Conservation (phyloP, 1,140 invertebrate species). For the Hyposmocoma kahamanoa region DNA sequence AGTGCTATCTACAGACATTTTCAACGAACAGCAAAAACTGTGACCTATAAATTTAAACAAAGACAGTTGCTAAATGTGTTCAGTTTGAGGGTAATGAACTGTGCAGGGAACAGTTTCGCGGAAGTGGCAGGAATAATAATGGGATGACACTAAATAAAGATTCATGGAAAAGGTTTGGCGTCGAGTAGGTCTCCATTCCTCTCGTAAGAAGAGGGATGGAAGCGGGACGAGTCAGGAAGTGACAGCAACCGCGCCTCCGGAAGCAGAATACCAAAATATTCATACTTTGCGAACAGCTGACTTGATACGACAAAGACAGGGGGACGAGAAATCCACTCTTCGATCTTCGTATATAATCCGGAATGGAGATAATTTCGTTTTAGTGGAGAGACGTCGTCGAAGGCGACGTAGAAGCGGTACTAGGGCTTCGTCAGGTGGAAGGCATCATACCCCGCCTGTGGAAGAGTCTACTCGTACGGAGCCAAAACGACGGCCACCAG, state of each 20-base stretch:
- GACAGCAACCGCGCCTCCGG: slow-evolving; percentile 45
- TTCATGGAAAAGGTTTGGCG: slow-evolving; percentile 75
- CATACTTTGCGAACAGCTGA: slow-evolving; percentile 67
- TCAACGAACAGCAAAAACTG: neutral
- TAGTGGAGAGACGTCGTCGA: slow-evolving; percentile 64
- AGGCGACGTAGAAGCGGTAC: slow-evolving; percentile 62
- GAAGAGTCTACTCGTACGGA: slow-evolving; percentile 54
- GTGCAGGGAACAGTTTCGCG: neutral
- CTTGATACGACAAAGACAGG: slow-evolving; percentile 57
- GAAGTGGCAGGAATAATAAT: slow-evolving; percentile 37
- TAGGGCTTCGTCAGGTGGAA: slow-evolving; percentile 55
- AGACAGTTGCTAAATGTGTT: neutral
- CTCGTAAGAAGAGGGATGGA: slow-evolving; percentile 71
- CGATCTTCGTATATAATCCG: slow-evolving; percentile 68
- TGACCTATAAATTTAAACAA: neutral
- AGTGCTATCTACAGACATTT: slow-evolving; percentile 10
- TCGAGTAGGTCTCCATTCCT: slow-evolving; percentile 72
- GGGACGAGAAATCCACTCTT: slow-evolving; percentile 64
- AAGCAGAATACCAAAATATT: slow-evolving; percentile 66
- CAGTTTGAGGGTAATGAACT: neutral
- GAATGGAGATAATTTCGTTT: slow-evolving; percentile 70
- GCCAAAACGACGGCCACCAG: slow-evolving; percentile 62
- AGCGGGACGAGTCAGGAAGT: slow-evolving; percentile 61
- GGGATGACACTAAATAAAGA: slow-evolving; percentile 68
- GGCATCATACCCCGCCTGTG: slow-evolving; percentile 58